Base-by-base conservation (phyloP, 2,797 vertebrate species). In the Gymnoscopelus microlampas region DNA sequence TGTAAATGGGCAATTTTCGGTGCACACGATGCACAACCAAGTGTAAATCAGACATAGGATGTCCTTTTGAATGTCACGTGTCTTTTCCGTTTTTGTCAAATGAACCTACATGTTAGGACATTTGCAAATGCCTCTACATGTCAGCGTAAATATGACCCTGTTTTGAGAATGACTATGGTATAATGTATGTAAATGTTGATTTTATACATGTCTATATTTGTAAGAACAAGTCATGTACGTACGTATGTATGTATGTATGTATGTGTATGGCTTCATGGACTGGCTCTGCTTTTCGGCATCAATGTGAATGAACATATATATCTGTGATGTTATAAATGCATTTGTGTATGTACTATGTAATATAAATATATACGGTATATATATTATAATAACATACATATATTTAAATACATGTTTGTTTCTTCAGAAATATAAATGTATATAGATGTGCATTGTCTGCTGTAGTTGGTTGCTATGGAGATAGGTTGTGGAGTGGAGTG, bases 391-490 rank as follows among this genome's bases (percentile, higher is more conserved):
- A 73, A 62, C 10, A 3, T 29, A 5, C 32, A 29, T 13, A 35
- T 29, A 2, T 19, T 59, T 5, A 2, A 0, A 63, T 65, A 73
- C 1, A 62, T 32, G 5, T 32, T 32, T 32, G 32, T 32, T 32
- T 5, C 48, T 11, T 50, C 48, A 50, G 48, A 11, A 14, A 11
- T 51, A 51, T 51, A 51, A 13, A n/a, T 51, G 50, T 51, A 51
- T 23, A n/a, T 70, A 58, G 48, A 76, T 53, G 53, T n/a, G n/a
- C 7, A 19, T 8, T 8, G 7, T 15, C 7, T 71, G 78, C 85
- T 82, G 80, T 85, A 86, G 83, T 83, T 49, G 79, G 85, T 90
- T 68, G 39, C 86, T 87, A 88, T 86, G 86, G 86, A 81, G 86
- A 68, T 39, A 2, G 9, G 39, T 5, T 76, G 26, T 19, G 71